Evolutionary conservation across 1,140 invertebrate species (phyloP).

Genomic region (Apis cerana): DNA sequence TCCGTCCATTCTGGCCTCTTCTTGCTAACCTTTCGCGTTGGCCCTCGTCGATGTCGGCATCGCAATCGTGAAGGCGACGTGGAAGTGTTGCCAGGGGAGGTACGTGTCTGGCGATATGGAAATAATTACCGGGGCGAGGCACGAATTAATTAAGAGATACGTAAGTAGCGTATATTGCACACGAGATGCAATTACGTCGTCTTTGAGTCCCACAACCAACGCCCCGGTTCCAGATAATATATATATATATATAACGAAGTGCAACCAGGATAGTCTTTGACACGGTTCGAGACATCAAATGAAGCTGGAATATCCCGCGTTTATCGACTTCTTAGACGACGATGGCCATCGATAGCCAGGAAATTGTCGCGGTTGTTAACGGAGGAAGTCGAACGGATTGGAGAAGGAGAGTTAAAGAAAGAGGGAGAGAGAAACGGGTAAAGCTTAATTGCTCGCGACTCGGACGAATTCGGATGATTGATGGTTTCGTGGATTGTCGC

Average conservation of each 20-base stretch:
- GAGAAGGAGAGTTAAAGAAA: too few relatives aligned
- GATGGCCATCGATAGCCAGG: not conserved
- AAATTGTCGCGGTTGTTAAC: not conserved
- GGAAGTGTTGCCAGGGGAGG: slow-evolving; percentile 37
- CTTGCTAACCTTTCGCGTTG: not conserved
- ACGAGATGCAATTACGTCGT: slow-evolving; percentile 66
- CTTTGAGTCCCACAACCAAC: slow-evolving; percentile 60
- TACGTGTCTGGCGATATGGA: slow-evolving; percentile 65
- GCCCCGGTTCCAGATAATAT: slow-evolving; percentile 26
- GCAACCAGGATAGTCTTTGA: slow-evolving; percentile 14
- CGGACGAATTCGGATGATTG: slow-evolving; percentile 36
- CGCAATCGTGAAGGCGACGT: slow-evolving; percentile 2
- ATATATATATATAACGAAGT: not conserved
- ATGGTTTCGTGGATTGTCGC: slow-evolving; percentile 32
- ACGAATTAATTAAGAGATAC: slow-evolving; percentile 71
- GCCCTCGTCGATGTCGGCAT: not conserved
- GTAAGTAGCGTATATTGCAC: slow-evolving; percentile 67
- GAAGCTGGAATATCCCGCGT: not conserved
- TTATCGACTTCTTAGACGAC: not conserved
- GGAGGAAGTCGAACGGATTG: not conserved
- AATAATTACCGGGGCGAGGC: slow-evolving; percentile 66
- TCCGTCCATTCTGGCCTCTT: not conserved
- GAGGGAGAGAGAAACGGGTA: not conserved
- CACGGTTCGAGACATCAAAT: not conserved
- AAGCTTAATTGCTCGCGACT: slow-evolving; percentile 28